These are phyloP conservation scores for Poicephalus meyeri DNA, from an alignment of 2,113 vertebrate genomes.

Conservation along the genomic window DNA sequence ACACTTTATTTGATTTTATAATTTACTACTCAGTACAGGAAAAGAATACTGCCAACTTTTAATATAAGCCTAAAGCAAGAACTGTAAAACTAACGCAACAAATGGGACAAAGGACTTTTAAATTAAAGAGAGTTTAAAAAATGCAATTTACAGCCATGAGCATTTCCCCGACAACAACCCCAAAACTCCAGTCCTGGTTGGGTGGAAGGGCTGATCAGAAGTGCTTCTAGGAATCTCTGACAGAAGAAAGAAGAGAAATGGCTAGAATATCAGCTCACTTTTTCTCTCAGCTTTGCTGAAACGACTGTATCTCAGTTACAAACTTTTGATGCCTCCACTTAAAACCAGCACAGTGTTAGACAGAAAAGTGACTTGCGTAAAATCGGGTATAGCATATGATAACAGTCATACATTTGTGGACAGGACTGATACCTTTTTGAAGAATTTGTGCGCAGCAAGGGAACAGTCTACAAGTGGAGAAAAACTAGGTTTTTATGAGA, in stretches of 20 bases:
- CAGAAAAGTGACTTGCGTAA: neutral
- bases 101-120: constrained; percentile 47
- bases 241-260: neutral
- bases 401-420: neutral
- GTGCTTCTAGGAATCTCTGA: neutral
- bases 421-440: neutral
- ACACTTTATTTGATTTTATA: no score
- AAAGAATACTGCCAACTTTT: constrained; percentile 55
- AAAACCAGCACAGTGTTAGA: neutral
- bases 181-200: no score
- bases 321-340: neutral
- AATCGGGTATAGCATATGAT: neutral
- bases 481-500: neutral
- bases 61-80: constrained; percentile 57
- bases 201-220: neutral
- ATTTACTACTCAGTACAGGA: no score
- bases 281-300: neutral
- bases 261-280: neutral
- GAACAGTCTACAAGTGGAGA: neutral
- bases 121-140: constrained; percentile 13
- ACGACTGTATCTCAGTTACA: neutral
- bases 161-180: no score
- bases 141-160: no score
- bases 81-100: constrained; percentile 4
- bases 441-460: neutral